These are phyloP conservation scores for Drosophila sechellia DNA, from an alignment of 1,140 invertebrate species.

Conservation along the genomic window DNA sequence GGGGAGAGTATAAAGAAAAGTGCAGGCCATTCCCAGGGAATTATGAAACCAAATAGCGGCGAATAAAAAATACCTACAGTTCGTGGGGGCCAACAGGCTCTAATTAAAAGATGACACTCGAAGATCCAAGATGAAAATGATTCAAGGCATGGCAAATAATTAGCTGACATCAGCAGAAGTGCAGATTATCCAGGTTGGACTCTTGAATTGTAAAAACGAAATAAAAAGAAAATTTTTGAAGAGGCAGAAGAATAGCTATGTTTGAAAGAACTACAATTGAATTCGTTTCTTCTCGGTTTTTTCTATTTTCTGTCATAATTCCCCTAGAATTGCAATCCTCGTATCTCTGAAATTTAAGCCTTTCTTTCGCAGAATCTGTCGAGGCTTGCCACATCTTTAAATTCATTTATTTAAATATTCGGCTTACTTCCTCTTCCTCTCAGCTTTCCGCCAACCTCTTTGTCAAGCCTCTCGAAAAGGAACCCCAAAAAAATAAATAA, in stretches of 20 bases:
- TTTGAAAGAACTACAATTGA: neutral
- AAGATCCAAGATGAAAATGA: conserved; percentile 40
- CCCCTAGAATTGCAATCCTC: neutral
- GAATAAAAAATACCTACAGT: conserved; percentile 36
- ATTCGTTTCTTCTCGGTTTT: too few relatives aligned
- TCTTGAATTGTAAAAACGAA: neutral
- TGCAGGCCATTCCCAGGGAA: conserved; percentile 28
- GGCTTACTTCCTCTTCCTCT: conserved; percentile 17
- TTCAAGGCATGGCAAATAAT: conserved; percentile 45
- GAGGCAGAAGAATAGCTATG: neutral
- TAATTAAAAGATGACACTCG: conserved; percentile 63
- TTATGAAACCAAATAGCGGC: conserved; percentile 50
- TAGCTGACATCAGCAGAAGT: conserved; percentile 55
- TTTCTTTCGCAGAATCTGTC: neutral
- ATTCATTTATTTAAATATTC: conserved; percentile 42
- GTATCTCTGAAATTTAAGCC: neutral
- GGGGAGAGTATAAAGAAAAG: conserved; percentile 18
- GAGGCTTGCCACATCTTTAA: conserved; percentile 30
- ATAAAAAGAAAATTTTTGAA: neutral
- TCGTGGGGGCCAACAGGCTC: conserved; percentile 3
- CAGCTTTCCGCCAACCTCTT: conserved; percentile 10
- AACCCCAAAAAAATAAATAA: conserved; percentile 19
- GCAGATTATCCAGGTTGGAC: neutral
- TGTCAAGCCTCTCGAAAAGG: conserved; percentile 39
- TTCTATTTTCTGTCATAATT: too few relatives aligned